Conservation (phyloP, 2,113 vertebrate genomes). For the Pomatorhinus ruficollis region DNA sequence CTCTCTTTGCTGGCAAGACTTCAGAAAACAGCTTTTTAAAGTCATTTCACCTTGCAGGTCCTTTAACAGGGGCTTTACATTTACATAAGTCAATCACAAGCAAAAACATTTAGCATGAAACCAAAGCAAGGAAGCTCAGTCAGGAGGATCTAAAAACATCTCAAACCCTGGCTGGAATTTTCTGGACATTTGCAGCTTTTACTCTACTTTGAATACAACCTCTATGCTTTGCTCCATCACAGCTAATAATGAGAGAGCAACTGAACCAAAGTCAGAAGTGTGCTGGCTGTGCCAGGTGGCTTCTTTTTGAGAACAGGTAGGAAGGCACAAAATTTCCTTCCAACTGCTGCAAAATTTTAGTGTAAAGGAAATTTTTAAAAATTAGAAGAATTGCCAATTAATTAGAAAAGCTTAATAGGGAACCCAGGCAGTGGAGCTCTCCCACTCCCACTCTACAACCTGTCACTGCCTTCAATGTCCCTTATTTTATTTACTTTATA, state of each 20-base stretch:
- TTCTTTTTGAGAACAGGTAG: background rate
- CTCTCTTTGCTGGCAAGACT: background rate
- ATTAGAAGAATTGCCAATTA: background rate
- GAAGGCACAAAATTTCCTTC: background rate
- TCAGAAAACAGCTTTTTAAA: background rate
- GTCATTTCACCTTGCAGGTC: background rate
- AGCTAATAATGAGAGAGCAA: background rate
- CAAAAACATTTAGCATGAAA: background rate
- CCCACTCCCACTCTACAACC: background rate
- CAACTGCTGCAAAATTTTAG: background rate
- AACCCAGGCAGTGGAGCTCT: background rate
- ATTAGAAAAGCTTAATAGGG: background rate
- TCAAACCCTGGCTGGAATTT: background rate
- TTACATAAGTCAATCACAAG: background rate
- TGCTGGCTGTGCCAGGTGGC: background rate
- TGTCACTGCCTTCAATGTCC: background rate
- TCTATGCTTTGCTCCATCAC: rapidly evolving
- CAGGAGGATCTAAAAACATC: background rate
- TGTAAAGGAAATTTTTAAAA: background rate
- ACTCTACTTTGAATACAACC: background rate
- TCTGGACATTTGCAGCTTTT: background rate
- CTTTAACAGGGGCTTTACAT: background rate
- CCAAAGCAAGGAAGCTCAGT: background rate
- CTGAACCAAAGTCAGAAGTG: background rate
- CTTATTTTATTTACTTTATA: background rate